These are phyloP conservation scores for Pagetopsis macropterus DNA, from an alignment of 2,797 vertebrate genomes.

Conservation along the genomic window DNA sequence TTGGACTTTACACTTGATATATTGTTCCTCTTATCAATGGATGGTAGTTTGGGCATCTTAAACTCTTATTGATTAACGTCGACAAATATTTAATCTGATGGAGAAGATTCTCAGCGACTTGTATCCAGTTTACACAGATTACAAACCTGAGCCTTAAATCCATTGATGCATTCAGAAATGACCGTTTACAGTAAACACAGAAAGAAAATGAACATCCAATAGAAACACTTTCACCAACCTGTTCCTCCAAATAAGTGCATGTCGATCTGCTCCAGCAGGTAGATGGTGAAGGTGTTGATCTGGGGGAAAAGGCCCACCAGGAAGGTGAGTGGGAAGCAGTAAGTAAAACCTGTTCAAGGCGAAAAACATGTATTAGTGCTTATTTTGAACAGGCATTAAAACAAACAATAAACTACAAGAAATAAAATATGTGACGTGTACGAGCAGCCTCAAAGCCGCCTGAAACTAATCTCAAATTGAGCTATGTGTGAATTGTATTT, in stretches of 20 bases:
- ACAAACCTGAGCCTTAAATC: conserved; percentile 1
- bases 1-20: too few relatives aligned
- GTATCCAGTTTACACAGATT: background rate
- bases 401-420: background rate
- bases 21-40: too few relatives aligned
- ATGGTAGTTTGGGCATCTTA: too few relatives aligned
- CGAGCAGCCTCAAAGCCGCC: too few relatives aligned
- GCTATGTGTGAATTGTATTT: background rate
- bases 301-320: conserved; percentile 97
- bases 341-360: conserved; percentile 88
- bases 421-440: too few relatives aligned
- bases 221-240: conserved; percentile 77
- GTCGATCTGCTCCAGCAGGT: conserved; percentile 95
- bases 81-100: too few relatives aligned
- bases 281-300: conserved; percentile 96
- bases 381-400: background rate
- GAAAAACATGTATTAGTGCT: conserved; percentile 3
- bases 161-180: background rate
- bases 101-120: background rate
- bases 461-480: too few relatives aligned
- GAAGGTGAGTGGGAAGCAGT: conserved; percentile 95
- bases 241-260: conserved; percentile 96
- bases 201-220: background rate
- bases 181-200: background rate
- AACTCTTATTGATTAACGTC: too few relatives aligned